These are phyloP conservation scores for Pseudocheirus occidentalis DNA, from an alignment of 2,797 vertebrate species.

Conservation along the genomic window DNA sequence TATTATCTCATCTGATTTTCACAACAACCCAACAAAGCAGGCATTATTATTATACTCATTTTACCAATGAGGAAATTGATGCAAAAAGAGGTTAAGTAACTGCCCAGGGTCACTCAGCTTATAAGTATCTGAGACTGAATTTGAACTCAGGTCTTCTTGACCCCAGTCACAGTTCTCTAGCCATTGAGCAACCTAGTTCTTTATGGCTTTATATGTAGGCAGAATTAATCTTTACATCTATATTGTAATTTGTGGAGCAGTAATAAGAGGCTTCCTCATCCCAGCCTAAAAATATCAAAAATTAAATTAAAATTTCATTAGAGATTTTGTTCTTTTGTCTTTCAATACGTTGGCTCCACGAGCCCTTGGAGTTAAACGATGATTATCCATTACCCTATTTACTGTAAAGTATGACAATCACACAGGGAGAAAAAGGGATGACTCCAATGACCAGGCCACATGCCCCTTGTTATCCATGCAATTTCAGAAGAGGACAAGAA, in stretches of 20 bases:
- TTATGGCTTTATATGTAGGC: neutral
- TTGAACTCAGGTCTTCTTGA: neutral
- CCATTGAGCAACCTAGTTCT: neutral
- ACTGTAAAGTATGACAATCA: neutral
- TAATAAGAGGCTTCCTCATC: neutral
- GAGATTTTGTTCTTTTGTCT: neutral
- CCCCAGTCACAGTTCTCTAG: neutral
- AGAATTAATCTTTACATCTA: neutral
- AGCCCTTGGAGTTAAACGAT: neutral
- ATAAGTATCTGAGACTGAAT: neutral
- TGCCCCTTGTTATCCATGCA: neutral
- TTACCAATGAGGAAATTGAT: neutral
- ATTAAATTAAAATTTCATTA: neutral
- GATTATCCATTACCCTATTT: neutral
- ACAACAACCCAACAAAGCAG: neutral
- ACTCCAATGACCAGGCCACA: neutral
- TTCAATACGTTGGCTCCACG: neutral
- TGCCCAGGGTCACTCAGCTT: neutral
- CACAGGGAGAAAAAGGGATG: neutral
- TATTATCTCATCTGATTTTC: neutral
- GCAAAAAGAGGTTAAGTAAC: neutral
- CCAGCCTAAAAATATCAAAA: neutral
- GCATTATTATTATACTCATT: neutral
- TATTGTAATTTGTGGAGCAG: neutral
- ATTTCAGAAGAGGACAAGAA: neutral